A percentile compares a stretch with the other conserved stretches of the same genome.
Conservation (phyloP, 2,888 invertebrate genomes). For the Euphydryas editha region DNA sequence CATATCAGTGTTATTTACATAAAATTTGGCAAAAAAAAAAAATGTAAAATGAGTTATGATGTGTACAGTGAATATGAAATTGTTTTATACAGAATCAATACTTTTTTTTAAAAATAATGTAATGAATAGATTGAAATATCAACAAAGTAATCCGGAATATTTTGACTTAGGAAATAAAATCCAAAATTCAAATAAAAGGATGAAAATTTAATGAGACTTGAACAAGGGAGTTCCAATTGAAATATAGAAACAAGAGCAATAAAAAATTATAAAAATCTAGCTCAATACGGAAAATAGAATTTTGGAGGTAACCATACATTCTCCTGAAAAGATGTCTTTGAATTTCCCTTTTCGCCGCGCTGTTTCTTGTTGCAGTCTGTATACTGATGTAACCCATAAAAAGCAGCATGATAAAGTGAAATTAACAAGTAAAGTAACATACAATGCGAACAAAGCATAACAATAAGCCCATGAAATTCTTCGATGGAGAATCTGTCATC, state of each 20-base stretch:
- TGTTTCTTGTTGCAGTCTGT: slow-evolving; percentile 90
- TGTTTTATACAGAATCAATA: slow-evolving; percentile 12
- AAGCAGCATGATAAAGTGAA: slow-evolving; percentile 86
- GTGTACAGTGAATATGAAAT: slow-evolving; percentile 14
- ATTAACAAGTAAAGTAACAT: slow-evolving; percentile 78
- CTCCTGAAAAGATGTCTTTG: slow-evolving; percentile 93
- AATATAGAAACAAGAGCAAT: slow-evolving; percentile 17
- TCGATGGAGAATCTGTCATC: slow-evolving; percentile 69
- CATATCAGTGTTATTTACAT: not conserved
- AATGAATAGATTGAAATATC: not conserved
- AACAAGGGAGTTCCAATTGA: slow-evolving; percentile 29
- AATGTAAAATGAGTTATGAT: not conserved
- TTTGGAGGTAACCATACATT: slow-evolving; percentile 88
- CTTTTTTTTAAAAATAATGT: not conserved
- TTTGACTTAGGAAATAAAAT: slow-evolving; percentile 4
- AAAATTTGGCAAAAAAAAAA: slow-evolving; percentile 18
- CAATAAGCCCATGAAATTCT: slow-evolving; percentile 72
- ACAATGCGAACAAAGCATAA: slow-evolving; percentile 77
- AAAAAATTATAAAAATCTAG: slow-evolving; percentile 58
- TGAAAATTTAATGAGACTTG: slow-evolving; percentile 12
- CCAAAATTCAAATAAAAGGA: slow-evolving; percentile 5
- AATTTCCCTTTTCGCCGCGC: slow-evolving; percentile 93
- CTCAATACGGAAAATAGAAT: slow-evolving; percentile 77
- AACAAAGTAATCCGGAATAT: slow-evolving; percentile 9
- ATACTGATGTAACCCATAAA: slow-evolving; percentile 87